A percentile compares a stretch with the other conserved stretches of the same genome.
Conservation (phyloP, 30 jellyfish, hydroid and myxozoan genomes). For the Hydractinia symbiolongicarpus region DNA sequence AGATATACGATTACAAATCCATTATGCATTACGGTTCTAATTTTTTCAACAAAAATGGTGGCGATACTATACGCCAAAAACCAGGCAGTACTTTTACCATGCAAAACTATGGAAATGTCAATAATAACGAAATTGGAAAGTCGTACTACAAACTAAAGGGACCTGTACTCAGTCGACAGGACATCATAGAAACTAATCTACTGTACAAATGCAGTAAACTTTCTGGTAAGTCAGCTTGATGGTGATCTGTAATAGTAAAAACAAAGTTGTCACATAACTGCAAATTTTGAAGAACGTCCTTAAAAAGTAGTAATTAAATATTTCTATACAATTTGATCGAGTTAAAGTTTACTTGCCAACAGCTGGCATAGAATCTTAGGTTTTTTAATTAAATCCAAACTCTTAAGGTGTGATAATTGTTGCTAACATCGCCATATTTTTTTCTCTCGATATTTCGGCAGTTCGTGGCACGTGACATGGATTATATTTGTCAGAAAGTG, state of each 20-base stretch:
- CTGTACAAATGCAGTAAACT: constrained; percentile 77
- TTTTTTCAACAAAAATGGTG: constrained; percentile 82
- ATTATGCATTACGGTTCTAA: constrained; percentile 95
- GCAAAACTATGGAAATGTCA: constrained; percentile 21
- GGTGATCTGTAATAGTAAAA: background rate
- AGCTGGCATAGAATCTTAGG: too few species aligned
- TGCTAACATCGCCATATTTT: too few species aligned
- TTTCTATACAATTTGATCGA: too few species aligned
- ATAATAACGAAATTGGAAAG: constrained; percentile 63
- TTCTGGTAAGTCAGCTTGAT: constrained; percentile 35
- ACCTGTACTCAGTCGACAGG: constrained; percentile 68
- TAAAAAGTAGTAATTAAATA: too few species aligned
- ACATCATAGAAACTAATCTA: constrained; percentile 70
- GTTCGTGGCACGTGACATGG: too few species aligned
- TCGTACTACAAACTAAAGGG: constrained; percentile 69
- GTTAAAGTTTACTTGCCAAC: too few species aligned
- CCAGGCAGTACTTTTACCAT: background rate
- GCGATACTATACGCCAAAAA: constrained; percentile 69
- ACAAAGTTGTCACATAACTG: too few species aligned
- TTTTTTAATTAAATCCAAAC: too few species aligned
- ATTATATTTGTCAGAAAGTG: too few species aligned
- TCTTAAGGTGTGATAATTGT: too few species aligned
- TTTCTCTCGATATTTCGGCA: too few species aligned
- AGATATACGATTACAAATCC: constrained; percentile 84
- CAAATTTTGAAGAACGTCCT: too few species aligned